A percentile compares a stretch with the other conserved stretches of the same genome.
Evolutionary conservation across 2,797 vertebrate genomes (phyloP).

Genomic region (Arnoldichthys spilopterus): DNA sequence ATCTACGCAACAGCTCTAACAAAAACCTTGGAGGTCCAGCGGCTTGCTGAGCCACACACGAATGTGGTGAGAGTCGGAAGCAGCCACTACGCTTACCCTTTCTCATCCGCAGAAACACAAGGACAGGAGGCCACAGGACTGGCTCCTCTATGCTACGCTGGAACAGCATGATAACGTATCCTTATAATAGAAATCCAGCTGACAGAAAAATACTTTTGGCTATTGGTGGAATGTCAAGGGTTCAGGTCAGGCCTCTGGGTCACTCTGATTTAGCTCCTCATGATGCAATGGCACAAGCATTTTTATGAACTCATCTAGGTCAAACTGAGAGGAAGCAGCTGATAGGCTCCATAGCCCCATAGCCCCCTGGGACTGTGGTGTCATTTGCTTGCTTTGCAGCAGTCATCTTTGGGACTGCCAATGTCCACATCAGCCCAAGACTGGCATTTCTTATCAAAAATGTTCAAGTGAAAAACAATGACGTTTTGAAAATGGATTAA

Average conservation of each 20-base stretch:
- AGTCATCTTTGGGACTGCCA: constrained; percentile 33
- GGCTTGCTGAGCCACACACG: constrained; percentile 55
- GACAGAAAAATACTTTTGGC: constrained; percentile 9
- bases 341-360: constrained; percentile 26
- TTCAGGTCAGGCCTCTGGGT: constrained; percentile 43
- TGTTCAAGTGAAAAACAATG: neutral
- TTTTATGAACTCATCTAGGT: constrained; percentile 53
- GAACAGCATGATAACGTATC: neutral
- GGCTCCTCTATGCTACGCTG: constrained; percentile 5
- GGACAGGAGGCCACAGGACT: constrained; percentile 28
- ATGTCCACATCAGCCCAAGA: constrained; percentile 6
- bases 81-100: constrained; percentile 41
- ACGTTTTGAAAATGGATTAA: constrained; percentile 21
- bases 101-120: constrained; percentile 36
- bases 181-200: constrained; percentile 33
- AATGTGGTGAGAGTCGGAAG: constrained; percentile 51
- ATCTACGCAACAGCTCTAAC: constrained; percentile 52
- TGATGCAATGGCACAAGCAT: constrained; percentile 46
- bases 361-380: constrained; percentile 37
- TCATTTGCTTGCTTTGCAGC: constrained; percentile 32
- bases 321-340: constrained; percentile 15
- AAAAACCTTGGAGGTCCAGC: constrained; percentile 53
- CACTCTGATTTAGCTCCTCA: constrained; percentile 24
- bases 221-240: constrained; percentile 24
- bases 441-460: neutral